Conservation (phyloP, 2,888 invertebrate species). For the Drosophila anomelani region DNA sequence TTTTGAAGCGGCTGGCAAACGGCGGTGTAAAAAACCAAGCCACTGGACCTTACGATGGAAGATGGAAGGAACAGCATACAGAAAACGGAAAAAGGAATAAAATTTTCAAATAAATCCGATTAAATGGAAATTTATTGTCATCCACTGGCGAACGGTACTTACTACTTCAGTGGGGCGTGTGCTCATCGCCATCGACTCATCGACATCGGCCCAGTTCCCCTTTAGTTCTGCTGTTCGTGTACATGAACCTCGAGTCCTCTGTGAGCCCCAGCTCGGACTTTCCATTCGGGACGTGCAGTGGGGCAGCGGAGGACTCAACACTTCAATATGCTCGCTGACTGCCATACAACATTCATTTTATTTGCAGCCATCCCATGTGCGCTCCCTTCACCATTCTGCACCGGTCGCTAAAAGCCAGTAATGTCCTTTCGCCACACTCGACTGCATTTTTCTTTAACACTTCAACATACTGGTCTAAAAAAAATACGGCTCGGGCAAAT, state of each 20-base stretch:
- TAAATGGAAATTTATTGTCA: constrained; percentile 82
- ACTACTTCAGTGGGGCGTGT: constrained; percentile 78
- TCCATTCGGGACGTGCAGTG: constrained; percentile 29
- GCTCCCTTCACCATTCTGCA: constrained; percentile 2
- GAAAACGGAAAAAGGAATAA: constrained; percentile 62
- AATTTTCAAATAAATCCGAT: constrained; percentile 83
- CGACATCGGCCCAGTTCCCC: constrained; percentile 40
- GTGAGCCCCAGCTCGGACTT: constrained; percentile 7
- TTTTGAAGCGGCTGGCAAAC: constrained; percentile 23
- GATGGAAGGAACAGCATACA: constrained; percentile 5
- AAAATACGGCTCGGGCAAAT: constrained; percentile 42
- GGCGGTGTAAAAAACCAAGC: constrained; percentile 39
- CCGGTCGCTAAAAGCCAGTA: constrained; percentile 78
- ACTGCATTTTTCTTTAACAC: constrained; percentile 80
- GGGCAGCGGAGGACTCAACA: constrained; percentile 66
- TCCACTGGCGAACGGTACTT: constrained; percentile 81
- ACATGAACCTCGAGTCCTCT: constrained; percentile 31
- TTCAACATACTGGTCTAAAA: constrained; percentile 69
- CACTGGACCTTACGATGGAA: constrained; percentile 21
- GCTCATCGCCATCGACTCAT: constrained; percentile 67
- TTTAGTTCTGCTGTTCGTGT: constrained; percentile 19
- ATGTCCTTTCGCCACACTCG: constrained; percentile 80
- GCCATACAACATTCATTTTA: constrained; percentile 78
- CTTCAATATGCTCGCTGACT: constrained; percentile 75
- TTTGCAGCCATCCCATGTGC: constrained; percentile 52